Evolutionary conservation across 2,888 invertebrate genomes (phyloP).

Genomic region (Nemapogon koenigi): DNA sequence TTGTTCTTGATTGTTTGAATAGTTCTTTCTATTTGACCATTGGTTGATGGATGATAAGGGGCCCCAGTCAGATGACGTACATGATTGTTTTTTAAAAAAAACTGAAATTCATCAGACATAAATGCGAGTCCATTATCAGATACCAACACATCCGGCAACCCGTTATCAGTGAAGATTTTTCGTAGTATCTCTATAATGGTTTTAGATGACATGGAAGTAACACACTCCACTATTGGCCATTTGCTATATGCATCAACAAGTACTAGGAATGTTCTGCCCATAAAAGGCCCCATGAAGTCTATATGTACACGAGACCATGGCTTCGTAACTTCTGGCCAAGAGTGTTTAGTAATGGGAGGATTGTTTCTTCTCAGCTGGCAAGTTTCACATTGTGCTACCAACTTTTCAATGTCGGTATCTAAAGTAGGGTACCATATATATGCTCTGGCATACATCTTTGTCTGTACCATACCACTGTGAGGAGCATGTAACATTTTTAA

Average conservation of each 20-base stretch:
- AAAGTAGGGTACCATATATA: conserved; percentile 17
- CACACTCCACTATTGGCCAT: conserved; percentile 15
- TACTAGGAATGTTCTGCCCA: conserved; percentile 15
- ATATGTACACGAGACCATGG: conserved; percentile 17
- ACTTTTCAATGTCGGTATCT: conserved; percentile 15
- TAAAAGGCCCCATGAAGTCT: conserved; percentile 17
- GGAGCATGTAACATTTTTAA: conserved; percentile 9
- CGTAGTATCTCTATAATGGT: conserved; percentile 3
- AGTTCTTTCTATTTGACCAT: conserved; percentile 15
- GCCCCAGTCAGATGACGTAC: conserved; percentile 12
- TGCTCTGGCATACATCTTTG: conserved; percentile 16
- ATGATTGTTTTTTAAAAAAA: conserved; percentile 6
- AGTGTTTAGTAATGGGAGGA: conserved; percentile 11
- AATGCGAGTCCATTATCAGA: conserved; percentile 9
- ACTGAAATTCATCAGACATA: conserved; percentile 9
- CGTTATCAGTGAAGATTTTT: conserved; percentile 5
- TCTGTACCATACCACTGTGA: conserved; percentile 16
- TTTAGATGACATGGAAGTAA: conserved; percentile 3
- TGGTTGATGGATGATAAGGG: conserved; percentile 15
- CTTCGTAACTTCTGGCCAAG: conserved; percentile 13
- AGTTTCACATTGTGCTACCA: conserved; percentile 13
- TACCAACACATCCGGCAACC: conserved; percentile 4
- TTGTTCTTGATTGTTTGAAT: conserved; percentile 14
- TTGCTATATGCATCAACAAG: conserved; percentile 14
- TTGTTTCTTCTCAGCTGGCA: conserved; percentile 13